These are phyloP conservation scores for Lasioglossum vierecki DNA, from an alignment of 2,888 invertebrate genomes.

Conservation along the genomic window DNA sequence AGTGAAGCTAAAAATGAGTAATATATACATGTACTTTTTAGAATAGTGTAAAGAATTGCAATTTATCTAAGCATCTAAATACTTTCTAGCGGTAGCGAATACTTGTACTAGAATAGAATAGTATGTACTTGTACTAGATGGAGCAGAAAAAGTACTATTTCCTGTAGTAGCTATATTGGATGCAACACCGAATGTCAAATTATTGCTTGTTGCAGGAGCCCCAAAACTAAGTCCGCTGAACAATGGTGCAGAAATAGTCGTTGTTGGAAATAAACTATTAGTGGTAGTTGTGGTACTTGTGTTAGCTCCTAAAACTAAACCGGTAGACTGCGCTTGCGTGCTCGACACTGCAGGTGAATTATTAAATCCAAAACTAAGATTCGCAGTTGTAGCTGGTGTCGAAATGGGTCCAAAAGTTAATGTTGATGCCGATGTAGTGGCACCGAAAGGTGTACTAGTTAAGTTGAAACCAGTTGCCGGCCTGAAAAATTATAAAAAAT, in stretches of 20 bases:
- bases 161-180: slow-evolving; percentile 72
- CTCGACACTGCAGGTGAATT: slow-evolving; percentile 63
- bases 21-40: slow-evolving; percentile 1
- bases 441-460: slow-evolving; percentile 69
- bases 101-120: too few relatives aligned
- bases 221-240: slow-evolving; percentile 79
- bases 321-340: slow-evolving; percentile 70
- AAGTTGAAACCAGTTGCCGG: slow-evolving; percentile 63
- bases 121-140: slow-evolving; percentile 68
- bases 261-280: slow-evolving; percentile 68
- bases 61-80: too few relatives aligned
- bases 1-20: slow-evolving; percentile 70
- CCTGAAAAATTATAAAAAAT: slow-evolving; percentile 14
- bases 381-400: slow-evolving; percentile 65
- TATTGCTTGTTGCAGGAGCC: slow-evolving; percentile 74
- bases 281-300: slow-evolving; percentile 63
- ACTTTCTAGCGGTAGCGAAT: too few relatives aligned
- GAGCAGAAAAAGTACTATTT: slow-evolving; percentile 72
- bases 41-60: background rate
- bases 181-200: slow-evolving; percentile 80
- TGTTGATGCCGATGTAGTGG: slow-evolving; percentile 70
- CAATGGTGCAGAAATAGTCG: slow-evolving; percentile 73
- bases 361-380: slow-evolving; percentile 75
- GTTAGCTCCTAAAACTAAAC: slow-evolving; percentile 74
- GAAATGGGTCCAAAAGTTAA: slow-evolving; percentile 73